phyloP scores from a whole-genome alignment of 2,113 vertebrate genomes.

The Bubo scandiacus region DNA sequence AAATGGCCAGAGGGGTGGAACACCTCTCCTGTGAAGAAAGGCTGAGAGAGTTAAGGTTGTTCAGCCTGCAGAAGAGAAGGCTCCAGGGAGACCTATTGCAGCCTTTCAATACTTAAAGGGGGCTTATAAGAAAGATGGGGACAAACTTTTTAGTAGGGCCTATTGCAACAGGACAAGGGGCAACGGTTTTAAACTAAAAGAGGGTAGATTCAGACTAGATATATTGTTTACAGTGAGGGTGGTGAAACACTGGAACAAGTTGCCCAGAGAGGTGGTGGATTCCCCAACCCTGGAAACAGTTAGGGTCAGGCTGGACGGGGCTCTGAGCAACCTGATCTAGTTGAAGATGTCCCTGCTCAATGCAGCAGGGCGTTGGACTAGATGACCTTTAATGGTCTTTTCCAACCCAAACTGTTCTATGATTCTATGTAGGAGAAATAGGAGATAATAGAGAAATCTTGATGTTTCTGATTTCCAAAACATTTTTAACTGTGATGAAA shows the following conservation, averaged over 20 bases:
- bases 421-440: background rate
- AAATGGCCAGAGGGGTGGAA: background rate
- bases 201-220: background rate
- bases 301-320: no score
- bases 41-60: background rate
- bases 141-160: background rate
- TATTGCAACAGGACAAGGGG: background rate
- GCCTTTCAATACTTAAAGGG: background rate
- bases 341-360: background rate
- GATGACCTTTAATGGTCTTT: background rate
- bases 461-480: background rate
- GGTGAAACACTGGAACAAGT: background rate
- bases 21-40: background rate
- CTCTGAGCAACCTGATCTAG: background rate
- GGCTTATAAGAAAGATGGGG: background rate
- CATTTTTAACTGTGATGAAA: background rate
- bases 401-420: background rate
- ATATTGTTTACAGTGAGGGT: background rate
- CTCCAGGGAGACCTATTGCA: background rate
- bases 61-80: background rate
- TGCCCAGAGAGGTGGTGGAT: background rate
- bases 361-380: background rate
- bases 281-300: background rate
- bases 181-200: background rate
- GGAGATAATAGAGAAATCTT: background rate